Percentiles rank a stretch among this genome's conserved stretches.
Conservation (phyloP, 2,888 invertebrate genomes). For the Melinaea menophilus region DNA sequence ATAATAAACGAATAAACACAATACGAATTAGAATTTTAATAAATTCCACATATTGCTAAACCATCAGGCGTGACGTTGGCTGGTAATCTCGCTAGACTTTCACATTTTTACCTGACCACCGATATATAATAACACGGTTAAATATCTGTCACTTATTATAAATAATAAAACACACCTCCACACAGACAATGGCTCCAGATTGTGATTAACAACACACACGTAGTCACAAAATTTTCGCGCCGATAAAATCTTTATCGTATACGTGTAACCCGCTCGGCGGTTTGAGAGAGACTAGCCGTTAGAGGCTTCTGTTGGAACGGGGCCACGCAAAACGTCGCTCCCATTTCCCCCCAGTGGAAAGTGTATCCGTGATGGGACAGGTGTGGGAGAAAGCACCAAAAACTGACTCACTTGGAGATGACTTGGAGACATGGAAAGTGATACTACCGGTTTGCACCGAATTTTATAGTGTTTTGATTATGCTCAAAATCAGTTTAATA, state of each 20-base stretch:
- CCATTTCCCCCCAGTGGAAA: constrained; percentile 73
- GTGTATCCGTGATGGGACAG: constrained; percentile 74
- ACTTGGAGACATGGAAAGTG: constrained; percentile 63
- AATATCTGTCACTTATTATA: constrained; percentile 15
- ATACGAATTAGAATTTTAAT: constrained; percentile 6
- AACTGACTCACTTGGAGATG: constrained; percentile 68
- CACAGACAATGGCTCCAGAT: constrained; percentile 61
- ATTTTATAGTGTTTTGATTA: not conserved
- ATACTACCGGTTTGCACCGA: constrained; percentile 58
- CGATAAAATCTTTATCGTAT: constrained; percentile 30
- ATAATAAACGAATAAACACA: not conserved
- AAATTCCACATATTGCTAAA: constrained; percentile 39
- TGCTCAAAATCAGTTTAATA: no score
- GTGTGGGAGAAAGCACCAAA: constrained; percentile 76
- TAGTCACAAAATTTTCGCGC: constrained; percentile 54
- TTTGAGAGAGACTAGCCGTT: constrained; percentile 49
- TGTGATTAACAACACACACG: constrained; percentile 51
- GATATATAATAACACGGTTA: constrained; percentile 15
- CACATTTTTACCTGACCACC: constrained; percentile 32
- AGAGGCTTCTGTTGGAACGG: constrained; percentile 54
- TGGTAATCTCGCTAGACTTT: constrained; percentile 34
- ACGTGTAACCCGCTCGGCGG: constrained; percentile 40
- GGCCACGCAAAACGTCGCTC: constrained; percentile 73
- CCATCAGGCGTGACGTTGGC: constrained; percentile 47
- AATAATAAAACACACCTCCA: constrained; percentile 52